Conservation (phyloP, 2,113 vertebrate species). For the Syrmaticus mikado region DNA sequence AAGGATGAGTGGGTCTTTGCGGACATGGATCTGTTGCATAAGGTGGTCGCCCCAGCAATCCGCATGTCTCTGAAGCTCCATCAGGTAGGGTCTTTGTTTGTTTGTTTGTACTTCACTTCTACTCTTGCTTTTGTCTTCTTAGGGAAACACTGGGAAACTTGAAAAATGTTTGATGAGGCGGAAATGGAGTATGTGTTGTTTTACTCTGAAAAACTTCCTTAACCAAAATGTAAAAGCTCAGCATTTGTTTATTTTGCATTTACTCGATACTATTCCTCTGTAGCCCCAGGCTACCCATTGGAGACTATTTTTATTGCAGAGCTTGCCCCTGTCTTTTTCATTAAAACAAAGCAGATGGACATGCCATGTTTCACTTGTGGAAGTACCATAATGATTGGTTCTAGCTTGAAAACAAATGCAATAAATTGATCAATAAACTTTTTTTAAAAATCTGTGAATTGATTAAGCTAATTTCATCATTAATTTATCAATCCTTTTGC, state of each 20-base stretch:
- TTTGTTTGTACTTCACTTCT: background rate
- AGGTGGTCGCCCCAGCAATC: slow-evolving; percentile 93
- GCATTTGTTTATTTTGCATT: background rate
- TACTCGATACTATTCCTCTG: background rate
- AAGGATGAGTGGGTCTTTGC: slow-evolving; percentile 97
- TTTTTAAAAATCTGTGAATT: background rate
- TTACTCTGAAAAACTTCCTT: background rate
- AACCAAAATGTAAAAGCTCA: background rate
- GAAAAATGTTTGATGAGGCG: background rate
- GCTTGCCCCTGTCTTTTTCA: background rate
- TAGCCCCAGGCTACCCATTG: background rate
- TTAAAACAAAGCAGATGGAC: background rate
- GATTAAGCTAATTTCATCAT: background rate
- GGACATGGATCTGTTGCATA: slow-evolving; percentile 95
- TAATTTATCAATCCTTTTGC: background rate
- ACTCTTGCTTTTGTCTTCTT: background rate
- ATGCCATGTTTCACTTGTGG: background rate
- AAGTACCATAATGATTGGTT: background rate
- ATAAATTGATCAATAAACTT: background rate
- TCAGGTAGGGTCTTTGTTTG: slow-evolving; percentile 80
- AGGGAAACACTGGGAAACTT: background rate
- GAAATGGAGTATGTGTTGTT: background rate
- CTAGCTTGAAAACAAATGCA: background rate
- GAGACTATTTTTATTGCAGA: background rate
- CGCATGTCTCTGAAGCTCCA: slow-evolving; percentile 98